Conservation (phyloP, 2,888 invertebrate genomes). For the Mesorhabditis spiculigera region DNA sequence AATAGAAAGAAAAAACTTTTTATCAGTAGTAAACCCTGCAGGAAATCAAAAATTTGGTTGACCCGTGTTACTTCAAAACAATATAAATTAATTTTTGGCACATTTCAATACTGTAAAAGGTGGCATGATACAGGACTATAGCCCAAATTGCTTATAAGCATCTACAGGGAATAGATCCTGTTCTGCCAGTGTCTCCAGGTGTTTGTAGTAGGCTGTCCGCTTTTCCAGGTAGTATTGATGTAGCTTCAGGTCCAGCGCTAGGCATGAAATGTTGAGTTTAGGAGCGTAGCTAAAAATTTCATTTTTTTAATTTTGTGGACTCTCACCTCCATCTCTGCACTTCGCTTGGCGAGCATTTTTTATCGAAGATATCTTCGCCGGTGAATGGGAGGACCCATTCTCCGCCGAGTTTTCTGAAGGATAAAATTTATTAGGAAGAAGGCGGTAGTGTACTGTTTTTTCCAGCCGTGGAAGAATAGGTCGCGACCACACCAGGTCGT, state of each 20-base stretch:
- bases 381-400: conserved; percentile 1
- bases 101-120: no score
- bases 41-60: no score
- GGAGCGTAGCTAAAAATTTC: neutral
- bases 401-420: neutral
- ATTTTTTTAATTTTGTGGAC: no score
- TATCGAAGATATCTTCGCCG: neutral
- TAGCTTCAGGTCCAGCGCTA: neutral
- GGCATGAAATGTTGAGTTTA: neutral
- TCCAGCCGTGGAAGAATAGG: neutral
- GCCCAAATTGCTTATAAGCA: neutral
- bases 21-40: no score
- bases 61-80: no score
- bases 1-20: no score
- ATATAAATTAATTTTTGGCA: no score
- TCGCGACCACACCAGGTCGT: neutral
- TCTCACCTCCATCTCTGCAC: neutral
- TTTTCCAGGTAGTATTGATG: neutral
- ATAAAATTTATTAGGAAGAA: neutral
- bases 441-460: neutral
- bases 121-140: no score
- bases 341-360: neutral
- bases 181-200: neutral
- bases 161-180: neutral
- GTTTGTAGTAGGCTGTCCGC: neutral